Base-by-base conservation (phyloP, 2,888 invertebrate genomes). In the Listrodromus nycthemerus region DNA sequence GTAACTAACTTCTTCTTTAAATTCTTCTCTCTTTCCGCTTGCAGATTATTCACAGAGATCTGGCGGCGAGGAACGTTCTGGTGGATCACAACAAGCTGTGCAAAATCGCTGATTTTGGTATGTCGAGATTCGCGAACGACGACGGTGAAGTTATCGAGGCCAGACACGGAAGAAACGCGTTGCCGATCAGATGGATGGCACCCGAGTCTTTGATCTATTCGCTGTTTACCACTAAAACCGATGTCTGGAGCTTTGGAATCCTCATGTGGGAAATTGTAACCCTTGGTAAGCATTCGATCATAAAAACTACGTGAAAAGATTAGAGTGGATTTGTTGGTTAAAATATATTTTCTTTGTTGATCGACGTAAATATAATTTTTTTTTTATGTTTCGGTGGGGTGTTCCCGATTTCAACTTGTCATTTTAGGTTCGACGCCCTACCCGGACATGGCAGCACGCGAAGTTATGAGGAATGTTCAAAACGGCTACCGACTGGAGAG, bases 251-350 rank as follows among this genome's bases (percentile, higher is more conserved):
- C 48, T 97, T 97, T 90, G 97, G 97, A 21, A 97, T 98, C 73
- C 94, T 97, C 55, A 94, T 97, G 88, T 98, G 97, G 97, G 97
- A 98, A 94, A 97, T 97, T 83, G 97, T 97, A 55, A 97, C 97
- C 8, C 94, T 97, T 88, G 97, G 97, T 96, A 88, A 85, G 86
- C 24, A 63, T 50, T 33, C 52, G 10, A 77, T 65, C n/a, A n/a
- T n/a, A n/a, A n/a, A n/a, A n/a, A n/a, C n/a, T n/a, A n/a, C n/a
- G n/a, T n/a, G n/a, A n/a, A n/a, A n/a, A n/a, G n/a, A n/a, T n/a
- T n/a, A n/a, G n/a, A n/a, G n/a, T n/a, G n/a, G n/a, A n/a, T n/a
- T n/a, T n/a, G n/a, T n/a, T n/a, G n/a, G n/a, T n/a, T n/a, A n/a
- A n/a, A n/a, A n/a, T n/a, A n/a, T n/a, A n/a, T n/a, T n/a, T n/a